A percentile compares a stretch with the other conserved stretches of the same genome.
These are phyloP conservation scores for Poliocrania exsul DNA, from an alignment of 2,797 vertebrate species.

Conservation along the genomic window DNA sequence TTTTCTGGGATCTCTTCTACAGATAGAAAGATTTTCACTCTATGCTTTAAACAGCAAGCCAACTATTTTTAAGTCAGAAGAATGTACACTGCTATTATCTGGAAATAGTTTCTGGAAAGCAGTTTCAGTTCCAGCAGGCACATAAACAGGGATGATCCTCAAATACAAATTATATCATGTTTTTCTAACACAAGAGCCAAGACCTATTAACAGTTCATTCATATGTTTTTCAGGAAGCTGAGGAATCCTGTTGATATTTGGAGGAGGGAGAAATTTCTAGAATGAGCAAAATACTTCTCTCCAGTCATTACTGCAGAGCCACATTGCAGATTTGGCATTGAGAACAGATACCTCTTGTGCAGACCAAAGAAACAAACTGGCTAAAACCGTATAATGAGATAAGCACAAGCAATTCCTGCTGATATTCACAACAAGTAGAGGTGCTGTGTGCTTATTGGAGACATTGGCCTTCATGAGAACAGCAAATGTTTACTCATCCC, in stretches of 20 bases:
- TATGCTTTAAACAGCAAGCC: not conserved
- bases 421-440: not conserved
- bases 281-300: conserved; percentile 11
- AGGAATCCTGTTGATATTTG: conserved; percentile 9
- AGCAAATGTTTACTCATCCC: conserved; percentile 14
- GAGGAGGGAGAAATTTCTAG: conserved; percentile 8
- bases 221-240: conserved; percentile 16
- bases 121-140: not conserved
- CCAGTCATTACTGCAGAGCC: not conserved
- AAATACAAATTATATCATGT: not conserved
- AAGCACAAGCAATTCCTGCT: not conserved
- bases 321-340: not conserved
- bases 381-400: not conserved
- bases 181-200: not conserved
- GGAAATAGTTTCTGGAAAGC: conserved; percentile 5
- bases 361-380: not conserved
- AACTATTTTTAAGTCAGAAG: not conserved
- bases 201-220: not conserved
- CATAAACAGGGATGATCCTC: not conserved
- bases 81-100: not conserved
- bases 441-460: not conserved
- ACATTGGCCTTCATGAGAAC: conserved; percentile 10
- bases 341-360: conserved; percentile 24
- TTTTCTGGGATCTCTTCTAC: not conserved
- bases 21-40: not conserved